Evolutionary conservation across 2,888 invertebrate species (phyloP).

Genomic region (Drosophila mulleri): DNA sequence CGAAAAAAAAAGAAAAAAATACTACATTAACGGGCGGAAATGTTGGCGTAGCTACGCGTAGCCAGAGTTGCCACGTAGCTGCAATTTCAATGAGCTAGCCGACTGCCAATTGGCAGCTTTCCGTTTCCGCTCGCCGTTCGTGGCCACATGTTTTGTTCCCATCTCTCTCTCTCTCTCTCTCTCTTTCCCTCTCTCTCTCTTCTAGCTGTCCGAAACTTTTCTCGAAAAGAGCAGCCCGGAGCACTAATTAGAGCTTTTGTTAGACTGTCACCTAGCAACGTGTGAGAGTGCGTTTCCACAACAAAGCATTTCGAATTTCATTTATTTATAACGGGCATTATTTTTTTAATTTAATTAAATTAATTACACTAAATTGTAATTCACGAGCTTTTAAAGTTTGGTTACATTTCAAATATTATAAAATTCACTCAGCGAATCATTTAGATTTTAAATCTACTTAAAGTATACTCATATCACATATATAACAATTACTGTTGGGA

Average conservation of each 20-base stretch:
- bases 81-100: conserved; percentile 41
- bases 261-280: conserved; percentile 1
- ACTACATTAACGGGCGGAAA: neutral
- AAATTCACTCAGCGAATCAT: neutral
- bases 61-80: conserved; percentile 27
- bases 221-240: neutral
- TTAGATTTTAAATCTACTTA: neutral
- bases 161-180: neutral
- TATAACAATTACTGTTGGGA: neutral
- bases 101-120: conserved; percentile 27
- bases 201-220: conserved; percentile 11
- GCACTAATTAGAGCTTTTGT: neutral
- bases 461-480: neutral
- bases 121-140: conserved; percentile 3
- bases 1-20: neutral
- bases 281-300: neutral
- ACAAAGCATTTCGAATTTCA: conserved; percentile 4
- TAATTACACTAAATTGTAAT: neutral
- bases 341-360: neutral
- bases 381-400: neutral
- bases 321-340: neutral
- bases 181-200: too few species aligned
- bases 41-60: neutral
- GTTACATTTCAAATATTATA: neutral
- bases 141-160: neutral